phyloP scores from a whole-genome alignment of 2,888 invertebrate genomes.

The Ormyrus rosae region DNA sequence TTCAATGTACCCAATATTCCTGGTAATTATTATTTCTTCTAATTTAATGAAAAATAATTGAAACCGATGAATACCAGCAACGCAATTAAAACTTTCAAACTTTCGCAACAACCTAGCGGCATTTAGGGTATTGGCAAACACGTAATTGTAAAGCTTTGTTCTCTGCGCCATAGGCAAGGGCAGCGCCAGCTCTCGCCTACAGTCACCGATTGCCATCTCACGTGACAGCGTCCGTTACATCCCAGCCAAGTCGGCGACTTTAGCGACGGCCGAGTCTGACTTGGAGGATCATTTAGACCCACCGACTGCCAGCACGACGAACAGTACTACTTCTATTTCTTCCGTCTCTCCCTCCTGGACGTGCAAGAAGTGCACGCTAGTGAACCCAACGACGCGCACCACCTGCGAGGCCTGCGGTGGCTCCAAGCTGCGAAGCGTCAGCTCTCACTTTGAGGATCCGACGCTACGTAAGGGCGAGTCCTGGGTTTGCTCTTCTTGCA shows the following conservation, averaged over 20 bases:
- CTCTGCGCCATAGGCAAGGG: conserved; percentile 63
- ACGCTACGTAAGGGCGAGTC: conserved; percentile 84
- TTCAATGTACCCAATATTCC: conserved; percentile 75
- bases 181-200: conserved; percentile 68
- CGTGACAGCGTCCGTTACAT: conserved; percentile 74
- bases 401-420: conserved; percentile 93
- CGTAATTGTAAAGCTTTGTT: too few relatives aligned
- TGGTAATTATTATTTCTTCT: conserved; percentile 20
- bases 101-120: too few relatives aligned
- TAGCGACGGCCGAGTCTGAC: conserved; percentile 73
- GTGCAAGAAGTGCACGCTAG: conserved; percentile 91
- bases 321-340: too few relatives aligned
- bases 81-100: too few relatives aligned
- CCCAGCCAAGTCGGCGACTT: conserved; percentile 73
- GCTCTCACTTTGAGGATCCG: conserved; percentile 80
- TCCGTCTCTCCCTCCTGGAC: conserved; percentile 79
- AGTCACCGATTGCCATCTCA: conserved; percentile 73
- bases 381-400: conserved; percentile 84
- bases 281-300: conserved; percentile 82
- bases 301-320: conserved; percentile 52
- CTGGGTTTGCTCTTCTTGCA: conserved; percentile 85
- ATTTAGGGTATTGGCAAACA: too few relatives aligned
- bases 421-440: conserved; percentile 85
- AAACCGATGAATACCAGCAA: too few relatives aligned
- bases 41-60: not conserved